Conservation (phyloP, 2,113 vertebrate genomes). For the Gymnogyps californianus region DNA sequence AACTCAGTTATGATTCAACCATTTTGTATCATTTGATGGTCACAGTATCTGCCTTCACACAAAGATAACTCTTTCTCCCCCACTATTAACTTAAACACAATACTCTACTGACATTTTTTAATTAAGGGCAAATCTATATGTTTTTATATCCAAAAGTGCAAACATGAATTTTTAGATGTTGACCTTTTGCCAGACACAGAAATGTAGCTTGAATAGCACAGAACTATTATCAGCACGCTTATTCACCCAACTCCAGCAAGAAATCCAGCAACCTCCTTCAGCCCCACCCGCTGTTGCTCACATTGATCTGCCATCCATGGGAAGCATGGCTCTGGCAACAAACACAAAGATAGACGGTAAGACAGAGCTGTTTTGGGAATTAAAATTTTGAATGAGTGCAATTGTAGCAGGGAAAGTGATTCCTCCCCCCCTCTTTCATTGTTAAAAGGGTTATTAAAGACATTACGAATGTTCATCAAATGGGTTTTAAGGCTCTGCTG, state of each 20-base stretch:
- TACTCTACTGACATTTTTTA: background rate
- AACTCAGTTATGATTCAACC: background rate
- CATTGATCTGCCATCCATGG: background rate
- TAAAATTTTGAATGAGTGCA: background rate
- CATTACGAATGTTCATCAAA: background rate
- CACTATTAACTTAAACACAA: background rate
- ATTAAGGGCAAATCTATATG: background rate
- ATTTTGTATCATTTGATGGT: background rate
- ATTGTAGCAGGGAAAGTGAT: background rate
- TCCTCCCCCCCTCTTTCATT: rapidly evolving
- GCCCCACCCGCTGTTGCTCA: background rate
- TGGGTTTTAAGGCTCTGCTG: background rate
- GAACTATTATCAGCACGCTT: background rate
- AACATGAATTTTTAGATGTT: background rate
- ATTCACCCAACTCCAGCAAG: background rate
- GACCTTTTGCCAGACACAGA: background rate
- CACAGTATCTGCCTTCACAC: background rate
- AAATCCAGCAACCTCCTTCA: background rate
- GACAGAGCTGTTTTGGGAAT: background rate
- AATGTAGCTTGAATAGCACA: background rate
- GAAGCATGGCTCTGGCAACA: background rate
- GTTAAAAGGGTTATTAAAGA: background rate
- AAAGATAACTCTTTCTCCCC: background rate
- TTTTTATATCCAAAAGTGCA: background rate
- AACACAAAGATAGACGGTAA: background rate